Evolutionary conservation across 1,140 invertebrate species (phyloP).

Genomic region (Scaptomyza pallida): DNA sequence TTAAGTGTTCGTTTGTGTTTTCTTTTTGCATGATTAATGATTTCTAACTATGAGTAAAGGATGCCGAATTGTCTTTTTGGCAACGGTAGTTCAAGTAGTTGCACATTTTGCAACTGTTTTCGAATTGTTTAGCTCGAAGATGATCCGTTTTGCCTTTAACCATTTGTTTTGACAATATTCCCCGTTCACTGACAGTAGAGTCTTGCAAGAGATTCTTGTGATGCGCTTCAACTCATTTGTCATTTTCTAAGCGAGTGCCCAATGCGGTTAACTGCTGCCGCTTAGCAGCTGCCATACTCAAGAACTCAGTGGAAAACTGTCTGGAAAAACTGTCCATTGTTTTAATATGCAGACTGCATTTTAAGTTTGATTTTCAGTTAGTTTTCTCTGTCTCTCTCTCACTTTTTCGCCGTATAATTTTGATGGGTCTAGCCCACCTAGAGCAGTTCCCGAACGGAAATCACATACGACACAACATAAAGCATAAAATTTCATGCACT

Average conservation of each 20-base stretch:
- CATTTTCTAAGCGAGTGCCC: constrained; percentile 40
- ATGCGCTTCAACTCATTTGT: constrained; percentile 63
- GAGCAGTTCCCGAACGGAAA: constrained; percentile 73
- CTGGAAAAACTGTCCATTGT: constrained; percentile 41
- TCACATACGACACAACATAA: constrained; percentile 79
- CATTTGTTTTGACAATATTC: constrained; percentile 63
- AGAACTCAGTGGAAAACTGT: constrained; percentile 18
- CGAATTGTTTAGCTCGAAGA: constrained; percentile 65
- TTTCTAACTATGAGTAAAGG: constrained; percentile 7
- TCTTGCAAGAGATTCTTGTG: constrained; percentile 43
- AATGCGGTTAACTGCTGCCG: background rate
- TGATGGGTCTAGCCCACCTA: constrained; percentile 71
- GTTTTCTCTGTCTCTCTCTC: constrained; percentile 15
- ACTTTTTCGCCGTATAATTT: constrained; percentile 30
- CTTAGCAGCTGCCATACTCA: constrained; percentile 13
- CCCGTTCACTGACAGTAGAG: constrained; percentile 49
- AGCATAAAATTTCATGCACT: constrained; percentile 72
- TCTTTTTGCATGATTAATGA: constrained; percentile 72
- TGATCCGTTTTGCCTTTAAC: constrained; percentile 19
- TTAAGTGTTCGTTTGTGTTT: constrained; percentile 42
- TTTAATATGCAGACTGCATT: constrained; percentile 77
- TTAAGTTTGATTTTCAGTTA: constrained; percentile 36
- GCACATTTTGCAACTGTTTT: constrained; percentile 79
- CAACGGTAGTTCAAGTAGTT: constrained; percentile 56
- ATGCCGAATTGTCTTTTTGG: background rate